phyloP scores from a whole-genome alignment of 2,888 invertebrate species.

The Lepidochrysops patricia region DNA sequence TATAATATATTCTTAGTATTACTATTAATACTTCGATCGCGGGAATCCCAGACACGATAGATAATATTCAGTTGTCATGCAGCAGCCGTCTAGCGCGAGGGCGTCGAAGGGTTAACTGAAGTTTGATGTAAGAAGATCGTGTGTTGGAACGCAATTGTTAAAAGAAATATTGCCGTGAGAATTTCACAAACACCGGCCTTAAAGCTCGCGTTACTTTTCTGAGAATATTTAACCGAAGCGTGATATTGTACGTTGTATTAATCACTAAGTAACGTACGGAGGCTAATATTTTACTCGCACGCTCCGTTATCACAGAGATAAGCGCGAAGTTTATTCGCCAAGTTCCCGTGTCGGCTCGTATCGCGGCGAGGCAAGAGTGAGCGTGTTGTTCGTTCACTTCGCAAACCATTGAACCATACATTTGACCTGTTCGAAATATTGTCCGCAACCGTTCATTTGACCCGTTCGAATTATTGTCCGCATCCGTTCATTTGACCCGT shows the following conservation, averaged over 20 bases:
- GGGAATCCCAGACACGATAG: no score
- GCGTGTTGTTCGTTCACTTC: constrained; percentile 37
- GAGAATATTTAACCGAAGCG: neutral
- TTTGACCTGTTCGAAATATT: no score
- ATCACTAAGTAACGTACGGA: neutral
- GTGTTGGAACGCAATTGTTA: neutral
- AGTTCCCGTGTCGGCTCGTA: constrained; percentile 24
- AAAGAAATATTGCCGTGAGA: neutral
- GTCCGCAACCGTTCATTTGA: no score
- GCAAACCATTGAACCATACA: no score
- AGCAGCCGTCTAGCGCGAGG: no score
- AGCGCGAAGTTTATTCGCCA: constrained; percentile 15
- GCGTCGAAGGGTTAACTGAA: neutral
- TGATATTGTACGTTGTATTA: neutral
- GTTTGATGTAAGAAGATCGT: no score
- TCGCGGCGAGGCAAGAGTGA: constrained; percentile 22
- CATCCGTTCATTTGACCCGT: no score
- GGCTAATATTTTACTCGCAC: constrained; percentile 1
- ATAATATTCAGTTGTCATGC: no score
- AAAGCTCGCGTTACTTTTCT: neutral
- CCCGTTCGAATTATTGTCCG: no score
- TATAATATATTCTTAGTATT: no score
- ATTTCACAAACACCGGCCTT: neutral
- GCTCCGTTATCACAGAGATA: constrained; percentile 7
- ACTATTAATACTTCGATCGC: no score